phyloP scores from a whole-genome alignment of 2,888 invertebrate genomes.

The Agrotis puta region DNA sequence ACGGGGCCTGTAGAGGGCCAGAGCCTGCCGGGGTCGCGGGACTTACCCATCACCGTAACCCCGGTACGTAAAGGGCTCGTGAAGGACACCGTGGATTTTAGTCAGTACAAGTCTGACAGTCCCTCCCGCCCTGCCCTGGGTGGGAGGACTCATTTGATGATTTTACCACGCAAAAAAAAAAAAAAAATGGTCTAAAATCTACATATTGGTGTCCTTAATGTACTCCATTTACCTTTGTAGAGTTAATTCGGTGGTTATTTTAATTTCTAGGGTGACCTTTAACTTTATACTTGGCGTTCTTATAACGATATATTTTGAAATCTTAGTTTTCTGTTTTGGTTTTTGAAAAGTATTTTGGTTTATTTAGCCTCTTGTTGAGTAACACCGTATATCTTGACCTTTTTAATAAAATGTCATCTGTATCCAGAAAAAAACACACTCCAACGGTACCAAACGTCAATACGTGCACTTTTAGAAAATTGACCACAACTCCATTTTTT shows the following conservation, averaged over 20 bases:
- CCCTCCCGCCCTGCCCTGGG: no score
- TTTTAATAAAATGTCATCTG: no score
- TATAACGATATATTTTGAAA: background rate
- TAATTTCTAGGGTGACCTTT: constrained; percentile 2
- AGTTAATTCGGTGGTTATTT: constrained; percentile 17
- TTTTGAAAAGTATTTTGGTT: background rate
- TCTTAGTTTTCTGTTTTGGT: background rate
- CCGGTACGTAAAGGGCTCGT: no score
- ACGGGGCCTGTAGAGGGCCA: no score
- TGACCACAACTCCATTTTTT: background rate
- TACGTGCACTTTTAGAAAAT: constrained; percentile 8
- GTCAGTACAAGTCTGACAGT: no score
- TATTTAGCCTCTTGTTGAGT: background rate
- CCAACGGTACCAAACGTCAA: background rate
- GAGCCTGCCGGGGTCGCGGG: no score
- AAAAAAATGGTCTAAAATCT: constrained; percentile 22
- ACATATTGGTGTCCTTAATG: constrained; percentile 28
- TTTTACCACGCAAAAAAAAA: no score
- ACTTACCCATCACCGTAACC: no score
- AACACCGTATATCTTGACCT: background rate
- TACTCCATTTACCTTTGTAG: constrained; percentile 14
- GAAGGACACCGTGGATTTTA: no score
- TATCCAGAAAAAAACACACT: background rate
- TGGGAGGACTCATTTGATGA: no score
- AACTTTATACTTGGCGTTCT: background rate